Conservation (phyloP, 2,113 vertebrate species). For the Lophochroa leadbeateri region DNA sequence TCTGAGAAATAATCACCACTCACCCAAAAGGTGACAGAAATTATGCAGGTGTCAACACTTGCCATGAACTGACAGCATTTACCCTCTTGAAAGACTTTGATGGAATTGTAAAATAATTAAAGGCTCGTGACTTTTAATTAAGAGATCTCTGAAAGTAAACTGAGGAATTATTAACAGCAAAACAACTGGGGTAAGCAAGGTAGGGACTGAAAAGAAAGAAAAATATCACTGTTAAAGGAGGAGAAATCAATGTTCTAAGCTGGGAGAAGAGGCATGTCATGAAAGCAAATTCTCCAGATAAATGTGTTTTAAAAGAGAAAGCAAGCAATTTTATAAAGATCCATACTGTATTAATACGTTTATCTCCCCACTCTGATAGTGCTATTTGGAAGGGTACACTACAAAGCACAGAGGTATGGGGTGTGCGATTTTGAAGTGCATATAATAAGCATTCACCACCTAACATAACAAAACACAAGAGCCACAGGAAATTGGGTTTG, state of each 20-base stretch:
- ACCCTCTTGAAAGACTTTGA: slow-evolving; percentile 1
- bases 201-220: neutral
- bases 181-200: neutral
- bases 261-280: neutral
- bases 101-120: slow-evolving; percentile 30
- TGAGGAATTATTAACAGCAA: neutral
- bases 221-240: neutral
- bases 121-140: slow-evolving; percentile 16
- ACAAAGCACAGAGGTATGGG: neutral
- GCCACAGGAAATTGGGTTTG: neutral
- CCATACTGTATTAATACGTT: neutral
- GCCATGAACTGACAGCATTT: slow-evolving; percentile 10
- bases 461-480: neutral
- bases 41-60: slow-evolving; percentile 15
- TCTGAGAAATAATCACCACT: slow-evolving; percentile 6
- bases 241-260: neutral
- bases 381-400: neutral
- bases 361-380: neutral
- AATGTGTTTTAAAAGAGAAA: neutral
- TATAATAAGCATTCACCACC: neutral
- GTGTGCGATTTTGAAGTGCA: neutral
- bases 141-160: slow-evolving; percentile 34
- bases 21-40: slow-evolving; percentile 29
- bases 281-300: slow-evolving; percentile 10
- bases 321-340: slow-evolving; percentile 27